Evolutionary conservation across 2,888 invertebrate genomes (phyloP), one percentile per base, ranked within the genome.

Genomic region (Oxyteleia sp.): DNA sequence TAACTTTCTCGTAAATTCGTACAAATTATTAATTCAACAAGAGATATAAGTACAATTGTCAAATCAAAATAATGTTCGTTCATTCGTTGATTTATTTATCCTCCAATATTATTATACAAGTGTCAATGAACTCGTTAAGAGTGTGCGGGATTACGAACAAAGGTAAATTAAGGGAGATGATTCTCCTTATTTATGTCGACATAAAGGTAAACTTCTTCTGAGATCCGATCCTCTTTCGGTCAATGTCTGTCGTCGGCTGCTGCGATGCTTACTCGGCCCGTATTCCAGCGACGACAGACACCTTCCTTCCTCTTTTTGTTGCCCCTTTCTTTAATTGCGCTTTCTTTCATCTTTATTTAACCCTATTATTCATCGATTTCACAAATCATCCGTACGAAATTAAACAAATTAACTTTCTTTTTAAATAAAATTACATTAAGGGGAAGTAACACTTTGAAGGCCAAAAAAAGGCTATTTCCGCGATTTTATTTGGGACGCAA

Each of bases 181-280:
- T 85, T 86, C 84, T 84, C 82, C 87, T 89, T 91, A 91, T 92
- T 91, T 91, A 92, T 89, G 87, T 85, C 81, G 86, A 85, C 61
- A 86, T 84, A 90, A 90, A 92, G 89, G 90, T 91, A 92, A 91
- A 92, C 91, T 90, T 91, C 85, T 88, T 88, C 87, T 86, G 85
- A 86, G 85, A 86, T 87, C 75, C 82, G 84, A 85, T 80, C 76
- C 85, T 87, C 86, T 90, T 90, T 91, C 89, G 93, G 91, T 90
- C 91, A 91, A 87, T 89, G 88, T 93, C 92, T 92, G 90, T 92
- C 92, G 88, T 91, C 92, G 84, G 88, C 47, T 15, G 66, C 47
- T 38, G 20, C 68, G 45, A 55, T 68, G 84, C 82, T 87, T 86
- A 85, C 85, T 85, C 82, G 16, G 63, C 45, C 45, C 55, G 81